Conservation (phyloP, 1,140 invertebrate species). For the Trichoplusia ni region DNA sequence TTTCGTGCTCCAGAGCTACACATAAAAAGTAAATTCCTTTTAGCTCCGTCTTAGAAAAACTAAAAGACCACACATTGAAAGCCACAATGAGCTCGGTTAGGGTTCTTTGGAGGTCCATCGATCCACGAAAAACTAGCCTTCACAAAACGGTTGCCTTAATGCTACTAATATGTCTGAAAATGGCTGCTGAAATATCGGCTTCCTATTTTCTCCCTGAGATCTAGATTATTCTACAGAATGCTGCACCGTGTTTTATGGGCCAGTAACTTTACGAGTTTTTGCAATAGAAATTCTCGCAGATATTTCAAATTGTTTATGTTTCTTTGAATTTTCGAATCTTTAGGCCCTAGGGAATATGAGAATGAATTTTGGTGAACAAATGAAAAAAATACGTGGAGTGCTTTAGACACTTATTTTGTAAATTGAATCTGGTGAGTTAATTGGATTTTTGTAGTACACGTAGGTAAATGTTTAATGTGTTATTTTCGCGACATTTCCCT, state of each 20-base stretch:
- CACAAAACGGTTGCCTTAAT: not conserved
- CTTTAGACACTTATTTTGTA: conserved; percentile 3
- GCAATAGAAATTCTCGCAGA: not conserved
- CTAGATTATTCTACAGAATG: conserved; percentile 7
- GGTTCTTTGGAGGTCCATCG: conserved; percentile 7
- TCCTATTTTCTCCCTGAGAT: conserved; percentile 8
- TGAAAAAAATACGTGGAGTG: conserved; percentile 16
- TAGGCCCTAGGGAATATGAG: not conserved
- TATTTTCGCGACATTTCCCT: conserved; percentile 1
- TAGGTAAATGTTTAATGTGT: conserved; percentile 14
- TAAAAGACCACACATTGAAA: conserved; percentile 12
- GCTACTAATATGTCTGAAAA: not conserved
- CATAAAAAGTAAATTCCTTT: conserved; percentile 19
- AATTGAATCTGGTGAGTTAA: conserved; percentile 14
- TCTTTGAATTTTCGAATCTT: conserved; percentile 5
- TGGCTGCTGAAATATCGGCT: conserved; percentile 3
- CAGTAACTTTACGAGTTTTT: conserved; percentile 16
- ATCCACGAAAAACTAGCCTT: conserved; percentile 1
- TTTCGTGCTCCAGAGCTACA: not conserved
- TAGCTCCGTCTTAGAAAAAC: conserved; percentile 12
- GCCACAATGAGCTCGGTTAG: not conserved
- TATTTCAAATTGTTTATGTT: conserved; percentile 17
- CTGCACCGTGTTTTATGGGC: conserved; percentile 1
- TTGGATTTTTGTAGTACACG: conserved; percentile 14
- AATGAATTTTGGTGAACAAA: conserved; percentile 8